phyloP scores from a whole-genome alignment of 2,113 vertebrate genomes.

The Ginglymostoma cirratum region DNA sequence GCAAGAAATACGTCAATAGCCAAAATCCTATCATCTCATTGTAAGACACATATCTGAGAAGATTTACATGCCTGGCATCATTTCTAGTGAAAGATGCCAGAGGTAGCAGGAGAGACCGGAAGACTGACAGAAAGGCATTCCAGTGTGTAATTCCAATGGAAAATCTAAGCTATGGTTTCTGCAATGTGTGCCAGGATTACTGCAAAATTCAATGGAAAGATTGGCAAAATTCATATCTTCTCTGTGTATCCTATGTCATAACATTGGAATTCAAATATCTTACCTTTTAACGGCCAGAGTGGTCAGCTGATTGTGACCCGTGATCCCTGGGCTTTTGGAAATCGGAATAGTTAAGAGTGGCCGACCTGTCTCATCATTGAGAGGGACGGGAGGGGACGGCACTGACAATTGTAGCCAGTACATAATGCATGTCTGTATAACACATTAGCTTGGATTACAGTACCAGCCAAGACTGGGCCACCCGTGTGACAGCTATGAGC shows the following conservation, averaged over 20 bases:
- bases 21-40: background rate
- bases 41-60: background rate
- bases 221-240: background rate
- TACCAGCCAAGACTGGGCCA: background rate
- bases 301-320: background rate
- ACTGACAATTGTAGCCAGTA: background rate
- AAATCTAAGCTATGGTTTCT: slow-evolving; percentile 14
- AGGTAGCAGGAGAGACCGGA: background rate
- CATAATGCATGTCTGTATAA: background rate
- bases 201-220: background rate
- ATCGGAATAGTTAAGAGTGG: background rate
- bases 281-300: background rate
- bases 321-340: background rate
- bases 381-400: background rate
- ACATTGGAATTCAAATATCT: background rate
- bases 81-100: background rate
- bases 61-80: background rate
- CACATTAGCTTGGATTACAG: background rate
- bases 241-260: background rate
- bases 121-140: slow-evolving; percentile 5
- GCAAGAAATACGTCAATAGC: background rate
- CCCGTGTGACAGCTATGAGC: background rate
- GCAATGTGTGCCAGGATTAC: background rate
- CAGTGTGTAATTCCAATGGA: background rate
- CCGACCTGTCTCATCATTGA: background rate